Evolutionary conservation across 2,113 vertebrate species (phyloP).

Genomic region (Muntiacus reevesi): DNA sequence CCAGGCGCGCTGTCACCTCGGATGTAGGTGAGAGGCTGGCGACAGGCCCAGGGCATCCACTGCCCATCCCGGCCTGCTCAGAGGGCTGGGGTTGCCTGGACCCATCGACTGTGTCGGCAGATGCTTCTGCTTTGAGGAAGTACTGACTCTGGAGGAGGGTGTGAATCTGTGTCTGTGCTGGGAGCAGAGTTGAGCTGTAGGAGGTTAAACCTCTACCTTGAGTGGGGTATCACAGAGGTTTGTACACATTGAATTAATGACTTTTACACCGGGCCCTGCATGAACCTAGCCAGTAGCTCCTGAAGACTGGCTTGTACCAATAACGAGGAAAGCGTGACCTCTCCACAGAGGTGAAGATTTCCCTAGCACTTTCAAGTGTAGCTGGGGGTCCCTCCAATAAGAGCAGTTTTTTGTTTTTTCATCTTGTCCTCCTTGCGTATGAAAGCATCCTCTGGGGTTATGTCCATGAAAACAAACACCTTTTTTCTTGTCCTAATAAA

Average conservation of each 20-base stretch:
- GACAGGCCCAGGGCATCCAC: background rate
- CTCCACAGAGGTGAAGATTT: background rate
- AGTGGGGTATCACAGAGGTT: background rate
- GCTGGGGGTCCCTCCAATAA: background rate
- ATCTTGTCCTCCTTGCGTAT: conserved; percentile 22
- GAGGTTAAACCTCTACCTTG: background rate
- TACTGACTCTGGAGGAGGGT: background rate
- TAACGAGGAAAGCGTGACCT: conserved; percentile 33
- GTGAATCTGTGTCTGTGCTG: background rate
- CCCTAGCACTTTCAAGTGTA: conserved; percentile 27
- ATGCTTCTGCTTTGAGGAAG: background rate
- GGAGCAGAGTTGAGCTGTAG: background rate
- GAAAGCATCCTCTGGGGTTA: conserved; percentile 57
- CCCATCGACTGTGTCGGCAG: background rate
- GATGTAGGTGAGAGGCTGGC: background rate
- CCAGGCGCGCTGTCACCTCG: background rate
- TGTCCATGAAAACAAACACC: conserved; percentile 48
- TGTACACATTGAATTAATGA: background rate
- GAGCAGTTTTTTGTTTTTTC: conserved; percentile 19
- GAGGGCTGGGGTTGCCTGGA: background rate
- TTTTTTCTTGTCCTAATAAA: conserved; percentile 52
- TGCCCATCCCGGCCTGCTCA: too few relatives aligned
- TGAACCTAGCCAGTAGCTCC: background rate
- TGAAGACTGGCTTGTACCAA: background rate
- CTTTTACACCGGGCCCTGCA: background rate